A percentile compares a stretch with the other conserved stretches of the same genome.
Conservation (phyloP, 2,797 vertebrate genomes). For the Hybognathus amarus region DNA sequence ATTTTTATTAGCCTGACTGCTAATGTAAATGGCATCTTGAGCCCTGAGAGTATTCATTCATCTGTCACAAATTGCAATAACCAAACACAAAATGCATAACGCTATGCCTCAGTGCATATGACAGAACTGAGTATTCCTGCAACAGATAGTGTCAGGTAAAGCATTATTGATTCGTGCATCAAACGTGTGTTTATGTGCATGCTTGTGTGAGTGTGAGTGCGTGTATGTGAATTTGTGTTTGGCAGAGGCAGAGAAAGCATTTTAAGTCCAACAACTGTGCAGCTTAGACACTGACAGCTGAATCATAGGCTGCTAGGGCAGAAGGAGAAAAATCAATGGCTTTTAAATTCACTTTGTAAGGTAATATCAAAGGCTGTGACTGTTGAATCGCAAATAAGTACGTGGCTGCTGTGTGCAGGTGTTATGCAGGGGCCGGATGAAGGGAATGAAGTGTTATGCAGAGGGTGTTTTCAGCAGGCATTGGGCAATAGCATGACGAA, state of each 20-base stretch:
- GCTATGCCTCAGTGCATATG: conserved; percentile 50
- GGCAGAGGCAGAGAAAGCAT: conserved; percentile 37
- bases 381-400: conserved; percentile 46
- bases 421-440: conserved; percentile 23
- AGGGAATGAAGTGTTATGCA: conserved; percentile 37
- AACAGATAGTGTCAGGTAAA: conserved; percentile 53
- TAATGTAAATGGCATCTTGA: conserved; percentile 57
- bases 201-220: neutral
- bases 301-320: conserved; percentile 54
- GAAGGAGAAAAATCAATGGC: conserved; percentile 56
- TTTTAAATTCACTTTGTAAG: conserved; percentile 60
- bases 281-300: conserved; percentile 47
- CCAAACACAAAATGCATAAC: conserved; percentile 57
- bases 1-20: conserved; percentile 57
- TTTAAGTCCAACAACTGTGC: conserved; percentile 39
- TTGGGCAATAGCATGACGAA: conserved; percentile 28
- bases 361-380: conserved; percentile 50
- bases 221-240: conserved; percentile 32
- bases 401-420: conserved; percentile 21
- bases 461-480: conserved; percentile 46
- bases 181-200: conserved; percentile 1
- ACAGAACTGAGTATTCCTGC: conserved; percentile 50
- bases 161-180: conserved; percentile 38
- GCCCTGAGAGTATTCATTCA: conserved; percentile 60
- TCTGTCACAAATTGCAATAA: conserved; percentile 55